Conservation (phyloP, 2,888 invertebrate species). For the Lithophane semibrunnea region DNA sequence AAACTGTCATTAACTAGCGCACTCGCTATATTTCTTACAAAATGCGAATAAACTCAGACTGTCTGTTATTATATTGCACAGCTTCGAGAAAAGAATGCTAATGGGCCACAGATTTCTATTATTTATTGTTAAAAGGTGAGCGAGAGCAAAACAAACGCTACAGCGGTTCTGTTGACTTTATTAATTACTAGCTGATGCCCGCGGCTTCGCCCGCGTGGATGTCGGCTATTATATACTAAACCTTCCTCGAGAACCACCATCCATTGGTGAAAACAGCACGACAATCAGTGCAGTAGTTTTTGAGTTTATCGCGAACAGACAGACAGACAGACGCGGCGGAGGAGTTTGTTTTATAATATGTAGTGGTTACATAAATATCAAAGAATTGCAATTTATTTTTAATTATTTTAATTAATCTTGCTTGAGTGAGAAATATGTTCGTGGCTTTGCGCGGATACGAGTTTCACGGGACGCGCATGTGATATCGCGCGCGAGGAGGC, state of each 20-base stretch:
- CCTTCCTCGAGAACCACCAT: too few relatives aligned
- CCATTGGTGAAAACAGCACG: too few relatives aligned
- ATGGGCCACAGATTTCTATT: conserved; percentile 24
- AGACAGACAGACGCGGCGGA: too few relatives aligned
- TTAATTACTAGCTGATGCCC: too few relatives aligned
- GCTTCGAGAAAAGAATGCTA: conserved; percentile 21
- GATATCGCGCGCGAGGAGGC: not conserved
- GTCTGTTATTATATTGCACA: not conserved
- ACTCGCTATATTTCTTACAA: not conserved
- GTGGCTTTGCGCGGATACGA: not conserved
- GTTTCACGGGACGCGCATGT: conserved; percentile 12
- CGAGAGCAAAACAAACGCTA: not conserved
- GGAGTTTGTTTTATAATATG: too few relatives aligned
- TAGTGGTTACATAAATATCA: not conserved
- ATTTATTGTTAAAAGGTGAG: conserved; percentile 16
- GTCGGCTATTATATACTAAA: too few relatives aligned
- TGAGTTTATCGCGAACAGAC: too few relatives aligned
- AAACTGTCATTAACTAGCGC: not conserved
- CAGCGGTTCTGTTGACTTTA: not conserved
- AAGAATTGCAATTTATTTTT: conserved; percentile 3
- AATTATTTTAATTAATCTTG: conserved; percentile 10
- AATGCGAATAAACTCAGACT: not conserved
- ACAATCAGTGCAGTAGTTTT: too few relatives aligned
- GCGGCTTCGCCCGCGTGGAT: too few relatives aligned
- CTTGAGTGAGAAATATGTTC: not conserved